phyloP scores from a whole-genome alignment of 2,797 vertebrate genomes.

The Intellagama lesueurii region DNA sequence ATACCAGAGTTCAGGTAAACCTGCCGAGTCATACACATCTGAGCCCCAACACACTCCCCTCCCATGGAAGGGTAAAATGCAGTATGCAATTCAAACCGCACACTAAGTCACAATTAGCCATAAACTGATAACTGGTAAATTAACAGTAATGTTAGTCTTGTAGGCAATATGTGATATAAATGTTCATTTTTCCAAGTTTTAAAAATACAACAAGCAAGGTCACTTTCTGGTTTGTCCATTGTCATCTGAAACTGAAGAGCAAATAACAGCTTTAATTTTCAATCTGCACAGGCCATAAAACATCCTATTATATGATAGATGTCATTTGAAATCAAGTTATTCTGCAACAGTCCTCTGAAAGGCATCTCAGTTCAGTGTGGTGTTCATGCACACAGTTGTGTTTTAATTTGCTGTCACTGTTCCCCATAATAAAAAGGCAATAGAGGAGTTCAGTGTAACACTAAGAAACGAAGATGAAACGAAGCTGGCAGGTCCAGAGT shows the following conservation, averaged over 20 bases:
- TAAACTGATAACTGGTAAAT: slow-evolving; percentile 65
- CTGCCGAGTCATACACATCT: slow-evolving; percentile 65
- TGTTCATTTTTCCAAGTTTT: slow-evolving; percentile 70
- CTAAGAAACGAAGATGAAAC: slow-evolving; percentile 55
- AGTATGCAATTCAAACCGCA: slow-evolving; percentile 75
- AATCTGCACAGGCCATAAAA: slow-evolving; percentile 64
- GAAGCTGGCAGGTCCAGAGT: slow-evolving; percentile 71
- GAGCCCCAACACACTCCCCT: slow-evolving; percentile 63
- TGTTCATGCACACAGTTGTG: slow-evolving; percentile 72
- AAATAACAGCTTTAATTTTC: slow-evolving; percentile 70
- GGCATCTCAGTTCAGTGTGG: slow-evolving; percentile 76
- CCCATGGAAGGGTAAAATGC: slow-evolving; percentile 47
- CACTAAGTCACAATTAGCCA: slow-evolving; percentile 64
- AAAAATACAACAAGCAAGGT: slow-evolving; percentile 76
- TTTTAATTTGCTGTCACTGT: slow-evolving; percentile 70
- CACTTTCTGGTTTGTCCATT: slow-evolving; percentile 78
- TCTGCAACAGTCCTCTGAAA: slow-evolving; percentile 75
- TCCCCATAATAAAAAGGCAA: slow-evolving; percentile 71
- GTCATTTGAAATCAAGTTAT: slow-evolving; percentile 74
- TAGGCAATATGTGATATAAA: slow-evolving; percentile 78
- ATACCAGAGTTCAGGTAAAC: slow-evolving; percentile 63
- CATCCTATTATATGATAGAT: slow-evolving; percentile 65
- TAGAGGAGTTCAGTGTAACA: slow-evolving; percentile 71
- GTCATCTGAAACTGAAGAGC: slow-evolving; percentile 72
- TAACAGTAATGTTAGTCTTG: slow-evolving; percentile 73